phyloP scores from a whole-genome alignment of 2,888 invertebrate genomes.

The Acrocyrtus sp. region DNA sequence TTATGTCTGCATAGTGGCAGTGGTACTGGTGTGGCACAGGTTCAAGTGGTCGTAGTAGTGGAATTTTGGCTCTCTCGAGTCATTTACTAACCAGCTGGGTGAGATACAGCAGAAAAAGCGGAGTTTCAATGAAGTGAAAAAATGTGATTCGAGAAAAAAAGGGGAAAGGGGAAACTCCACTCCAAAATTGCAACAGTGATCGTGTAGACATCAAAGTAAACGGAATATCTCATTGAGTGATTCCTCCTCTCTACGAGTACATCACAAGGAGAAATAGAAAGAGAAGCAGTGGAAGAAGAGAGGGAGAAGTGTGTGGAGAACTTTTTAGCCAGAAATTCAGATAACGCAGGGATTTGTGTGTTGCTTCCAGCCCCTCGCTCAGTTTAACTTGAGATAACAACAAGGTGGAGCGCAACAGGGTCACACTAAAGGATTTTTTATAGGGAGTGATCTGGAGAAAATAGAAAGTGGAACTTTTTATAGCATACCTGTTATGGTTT shows the following conservation, averaged over 20 bases:
- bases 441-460: background rate
- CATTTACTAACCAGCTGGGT: constrained; percentile 3
- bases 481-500: no score
- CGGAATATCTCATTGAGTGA: constrained; percentile 8
- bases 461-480: no score
- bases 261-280: background rate
- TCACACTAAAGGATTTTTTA: constrained; percentile 25
- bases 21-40: no score
- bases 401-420: constrained; percentile 44
- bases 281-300: background rate
- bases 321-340: no score
- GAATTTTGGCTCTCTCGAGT: no score
- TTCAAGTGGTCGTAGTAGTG: no score
- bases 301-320: no score
- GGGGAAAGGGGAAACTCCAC: constrained; percentile 16
- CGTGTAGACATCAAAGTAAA: constrained; percentile 40
- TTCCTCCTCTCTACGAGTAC: constrained; percentile 1
- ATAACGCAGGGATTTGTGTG: no score
- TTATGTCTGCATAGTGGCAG: no score
- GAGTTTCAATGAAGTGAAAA: constrained; percentile 35
- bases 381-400: no score
- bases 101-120: constrained; percentile 5
- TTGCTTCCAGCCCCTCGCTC: no score
- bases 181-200: constrained; percentile 24
- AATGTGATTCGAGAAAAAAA: constrained; percentile 32